phyloP scores from a whole-genome alignment of 1,140 invertebrate species.

The Cyclargus thomasi region DNA sequence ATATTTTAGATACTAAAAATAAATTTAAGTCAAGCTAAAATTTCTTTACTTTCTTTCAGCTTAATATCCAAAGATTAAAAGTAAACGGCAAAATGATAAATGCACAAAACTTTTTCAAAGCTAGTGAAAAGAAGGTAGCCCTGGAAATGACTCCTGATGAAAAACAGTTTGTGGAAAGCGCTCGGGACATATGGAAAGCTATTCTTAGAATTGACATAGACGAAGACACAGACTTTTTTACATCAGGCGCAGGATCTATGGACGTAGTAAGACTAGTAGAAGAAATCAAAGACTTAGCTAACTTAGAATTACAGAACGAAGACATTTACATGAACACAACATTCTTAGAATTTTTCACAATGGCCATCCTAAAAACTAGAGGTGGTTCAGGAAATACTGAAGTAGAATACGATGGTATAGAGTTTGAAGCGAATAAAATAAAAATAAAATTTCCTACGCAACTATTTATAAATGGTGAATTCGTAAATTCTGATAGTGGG shows the following conservation, averaged over 20 bases:
- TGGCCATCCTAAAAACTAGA: slow-evolving; percentile 80
- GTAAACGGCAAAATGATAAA: slow-evolving; percentile 88
- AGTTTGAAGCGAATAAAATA: slow-evolving; percentile 88
- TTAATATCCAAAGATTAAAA: slow-evolving; percentile 83
- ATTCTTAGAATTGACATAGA: slow-evolving; percentile 88
- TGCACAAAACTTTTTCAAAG: slow-evolving; percentile 87
- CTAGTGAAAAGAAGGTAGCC: slow-evolving; percentile 72
- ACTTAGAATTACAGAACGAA: slow-evolving; percentile 88
- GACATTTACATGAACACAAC: slow-evolving; percentile 95
- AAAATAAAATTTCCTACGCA: slow-evolving; percentile 90
- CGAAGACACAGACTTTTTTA: slow-evolving; percentile 93
- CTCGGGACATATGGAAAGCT: slow-evolving; percentile 86
- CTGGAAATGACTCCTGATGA: slow-evolving; percentile 89
- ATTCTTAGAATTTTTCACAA: slow-evolving; percentile 86
- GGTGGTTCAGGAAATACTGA: slow-evolving; percentile 73
- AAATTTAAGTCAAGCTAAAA: slow-evolving; percentile 14
- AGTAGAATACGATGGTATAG: slow-evolving; percentile 83
- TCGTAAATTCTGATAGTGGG: slow-evolving; percentile 85
- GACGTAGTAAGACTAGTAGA: slow-evolving; percentile 96
- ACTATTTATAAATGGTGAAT: slow-evolving; percentile 93
- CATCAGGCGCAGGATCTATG: slow-evolving; percentile 94
- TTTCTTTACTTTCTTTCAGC: too few relatives aligned
- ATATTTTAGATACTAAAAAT: slow-evolving; percentile 14
- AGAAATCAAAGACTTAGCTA: slow-evolving; percentile 90
- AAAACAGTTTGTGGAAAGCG: slow-evolving; percentile 76